A percentile compares a stretch with the other conserved stretches of the same genome.
Conservation (phyloP, 2,888 invertebrate species). For the Amphipoea oculea region DNA sequence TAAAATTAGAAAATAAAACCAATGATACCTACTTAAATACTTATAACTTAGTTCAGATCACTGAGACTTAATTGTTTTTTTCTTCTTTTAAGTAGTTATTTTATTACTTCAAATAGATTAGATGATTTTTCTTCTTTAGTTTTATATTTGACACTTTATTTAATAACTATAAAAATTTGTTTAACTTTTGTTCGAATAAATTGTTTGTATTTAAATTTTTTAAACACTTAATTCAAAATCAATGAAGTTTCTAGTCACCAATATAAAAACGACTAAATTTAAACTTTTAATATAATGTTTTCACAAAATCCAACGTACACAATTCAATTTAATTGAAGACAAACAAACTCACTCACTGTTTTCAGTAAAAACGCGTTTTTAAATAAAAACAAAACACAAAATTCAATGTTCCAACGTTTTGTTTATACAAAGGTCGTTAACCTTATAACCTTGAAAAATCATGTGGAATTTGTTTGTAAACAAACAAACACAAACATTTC, state of each 20-base stretch:
- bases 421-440: constrained; percentile 59
- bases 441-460: constrained; percentile 60
- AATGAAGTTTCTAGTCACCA: background rate
- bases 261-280: background rate
- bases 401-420: background rate
- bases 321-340: constrained; percentile 20
- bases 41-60: no score
- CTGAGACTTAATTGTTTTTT: no score
- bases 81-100: no score
- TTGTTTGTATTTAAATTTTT: background rate
- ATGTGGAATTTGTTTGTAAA: constrained; percentile 71
- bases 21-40: no score
- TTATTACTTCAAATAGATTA: no score
- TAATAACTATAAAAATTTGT: background rate
- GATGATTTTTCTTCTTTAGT: no score
- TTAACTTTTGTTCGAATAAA: background rate
- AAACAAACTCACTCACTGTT: constrained; percentile 19
- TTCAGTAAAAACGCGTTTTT: background rate
- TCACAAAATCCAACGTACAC: background rate
- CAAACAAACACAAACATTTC: constrained; percentile 67
- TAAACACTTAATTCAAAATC: background rate
- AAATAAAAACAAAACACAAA: background rate
- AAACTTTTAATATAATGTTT: background rate
- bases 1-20: no score
- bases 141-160: background rate